phyloP scores from a whole-genome alignment of 2,888 invertebrate species.

The Julus scanicus region DNA sequence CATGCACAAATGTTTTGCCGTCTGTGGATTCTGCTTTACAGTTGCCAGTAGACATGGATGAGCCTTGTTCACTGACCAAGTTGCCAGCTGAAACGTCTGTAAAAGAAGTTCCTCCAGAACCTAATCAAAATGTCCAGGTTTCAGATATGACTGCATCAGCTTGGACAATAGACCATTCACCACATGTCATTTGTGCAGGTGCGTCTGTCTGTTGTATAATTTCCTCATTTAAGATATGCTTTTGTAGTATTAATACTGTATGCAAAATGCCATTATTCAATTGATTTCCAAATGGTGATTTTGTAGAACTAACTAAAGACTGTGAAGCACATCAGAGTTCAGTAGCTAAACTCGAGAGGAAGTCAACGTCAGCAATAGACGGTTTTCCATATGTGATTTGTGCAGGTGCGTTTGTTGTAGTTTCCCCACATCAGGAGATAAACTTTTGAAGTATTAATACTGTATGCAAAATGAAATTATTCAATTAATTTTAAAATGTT shows the following conservation, averaged over 20 bases:
- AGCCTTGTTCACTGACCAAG: background rate
- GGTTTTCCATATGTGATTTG: background rate
- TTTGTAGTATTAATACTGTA: background rate
- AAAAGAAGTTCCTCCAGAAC: background rate
- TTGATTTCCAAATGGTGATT: background rate
- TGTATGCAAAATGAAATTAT: background rate
- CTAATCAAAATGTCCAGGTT: background rate
- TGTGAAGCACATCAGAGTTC: background rate
- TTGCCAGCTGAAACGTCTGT: background rate
- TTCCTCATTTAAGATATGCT: background rate
- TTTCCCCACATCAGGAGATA: background rate
- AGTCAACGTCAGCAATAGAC: background rate
- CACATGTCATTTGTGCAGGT: background rate
- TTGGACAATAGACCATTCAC: background rate
- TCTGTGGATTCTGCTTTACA: background rate
- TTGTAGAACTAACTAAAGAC: background rate
- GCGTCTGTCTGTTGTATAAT: background rate
- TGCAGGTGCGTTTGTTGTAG: background rate
- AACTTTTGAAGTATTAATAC: background rate
- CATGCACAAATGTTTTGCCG: background rate
- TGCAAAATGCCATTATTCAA: background rate
- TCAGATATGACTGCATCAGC: background rate
- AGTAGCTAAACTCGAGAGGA: background rate
- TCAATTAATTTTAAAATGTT: background rate
- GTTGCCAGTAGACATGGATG: background rate